Base-by-base conservation (phyloP, 2,888 invertebrate species). In the Polylopha cassiicola region DNA sequence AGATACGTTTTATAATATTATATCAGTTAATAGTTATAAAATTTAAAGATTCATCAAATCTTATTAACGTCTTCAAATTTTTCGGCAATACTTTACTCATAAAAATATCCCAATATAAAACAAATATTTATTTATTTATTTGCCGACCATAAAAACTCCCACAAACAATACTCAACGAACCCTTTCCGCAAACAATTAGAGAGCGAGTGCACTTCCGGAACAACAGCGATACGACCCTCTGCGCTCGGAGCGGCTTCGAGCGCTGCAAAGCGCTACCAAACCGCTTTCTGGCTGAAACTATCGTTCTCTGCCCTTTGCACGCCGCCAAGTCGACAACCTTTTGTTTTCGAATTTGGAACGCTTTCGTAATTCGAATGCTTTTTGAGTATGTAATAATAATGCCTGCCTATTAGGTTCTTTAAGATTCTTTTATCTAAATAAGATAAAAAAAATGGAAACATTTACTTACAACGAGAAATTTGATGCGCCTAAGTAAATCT, bases 171-270 rank as follows among this genome's bases (percentile, higher is more conserved):
- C 77, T 81, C 58, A 62, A 73, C 59, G 66, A 77, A 81, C 84
- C 84, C 84, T 81, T 81, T 79, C 84, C 72, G 80, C 81, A 79
- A 81, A 85, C 84, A 84, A 85, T 85, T 84, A 82, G 73, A 71
- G 81, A 64, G 59, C 69, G 65, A 84, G 82, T 71, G 78, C 74
- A 58, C 81, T 81, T 54, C 43, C 53, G 49, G 60, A 78, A 82
- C 81, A 82, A 81, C 79, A 63, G 77, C 74, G 56, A 78, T 77
- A 72, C 66, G 58, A 62, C 72, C 71, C 73, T 67, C 59, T 58
- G 24, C 48, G 47, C 44, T 44, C 48, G 47, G 51, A 48, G 53
- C 44, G 50, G 55, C 55, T 54, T 48, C 49, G 49, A 56, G 55
- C 56, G 59, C 55, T 53, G 47, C 56, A 58, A 61, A 58, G 56